Base-by-base conservation (phyloP, 2,113 vertebrate genomes). In the Ageneiosus marmoratus region DNA sequence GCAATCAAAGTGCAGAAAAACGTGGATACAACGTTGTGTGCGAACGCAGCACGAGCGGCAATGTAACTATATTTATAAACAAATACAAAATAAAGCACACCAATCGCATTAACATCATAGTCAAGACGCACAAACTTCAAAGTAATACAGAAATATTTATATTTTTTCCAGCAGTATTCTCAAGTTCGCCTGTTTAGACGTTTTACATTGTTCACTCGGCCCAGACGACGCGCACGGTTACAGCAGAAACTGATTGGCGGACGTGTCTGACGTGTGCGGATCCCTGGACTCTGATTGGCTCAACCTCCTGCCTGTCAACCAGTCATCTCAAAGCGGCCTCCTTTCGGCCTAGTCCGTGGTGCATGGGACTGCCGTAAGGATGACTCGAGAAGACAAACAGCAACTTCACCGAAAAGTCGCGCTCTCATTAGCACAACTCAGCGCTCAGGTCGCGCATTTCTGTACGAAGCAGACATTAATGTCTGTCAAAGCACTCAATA, bases 21-120 rank as follows among this genome's bases (percentile, higher is more conserved):
- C 89, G 89, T 90, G 89, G 83, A 56, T 73, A 87, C 73, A 83
- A 77, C 88, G 84, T 88, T 82, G 87, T 74, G 37, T 53, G 84
- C 60, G 51, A 75, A 51, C 81, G n/a, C 74, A 72, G 55, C 65
- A 41, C 84, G 34, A 46, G 27, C 46, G 16, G 78, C 27, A 2
- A 22, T 12, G n/a, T 37, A 41, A 18, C 29, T 46, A 16, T 4
- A 2, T 4, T 53, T 2, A 41, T 12, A 10, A 32, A 12, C 5
- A 6, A 16, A 48, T 2, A 34, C 10, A 32, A 34, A 24, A n/a
- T 0, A 48, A 60, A 44, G 4, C 9, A 34, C 16, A 50, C 0
- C 63, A 11, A 27, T n/a, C 10, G 3, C 24, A 24, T 22, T 5
- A 29, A 5, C 58, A 8, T 4, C 2, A 4, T 3, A 1, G n/a